These are phyloP conservation scores for Xiphophorus couchianus DNA, from an alignment of 2,113 vertebrate genomes.

Conservation along the genomic window DNA sequence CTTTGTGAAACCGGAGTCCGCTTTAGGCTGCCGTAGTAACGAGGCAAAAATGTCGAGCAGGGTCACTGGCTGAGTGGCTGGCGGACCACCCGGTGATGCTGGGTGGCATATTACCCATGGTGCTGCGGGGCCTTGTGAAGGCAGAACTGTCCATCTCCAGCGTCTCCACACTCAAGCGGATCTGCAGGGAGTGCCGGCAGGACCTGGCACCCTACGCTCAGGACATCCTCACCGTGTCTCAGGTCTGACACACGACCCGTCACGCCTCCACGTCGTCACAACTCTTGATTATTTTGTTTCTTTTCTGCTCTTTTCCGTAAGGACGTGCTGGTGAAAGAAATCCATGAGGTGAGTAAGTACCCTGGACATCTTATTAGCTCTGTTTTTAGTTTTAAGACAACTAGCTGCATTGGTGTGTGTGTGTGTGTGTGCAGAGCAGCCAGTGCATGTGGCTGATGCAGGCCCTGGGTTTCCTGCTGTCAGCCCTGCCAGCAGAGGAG, in stretches of 20 bases:
- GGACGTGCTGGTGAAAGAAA: slow-evolving; percentile 92
- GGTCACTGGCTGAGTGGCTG: slow-evolving; percentile 95
- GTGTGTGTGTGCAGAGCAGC: slow-evolving; percentile 84
- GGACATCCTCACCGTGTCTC: slow-evolving; percentile 91
- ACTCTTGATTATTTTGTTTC: background rate
- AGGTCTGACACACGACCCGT: slow-evolving; percentile 78
- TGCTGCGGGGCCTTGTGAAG: slow-evolving; percentile 91
- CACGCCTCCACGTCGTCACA: background rate
- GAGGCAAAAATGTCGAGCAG: slow-evolving; percentile 62
- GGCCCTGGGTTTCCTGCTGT: slow-evolving; percentile 95
- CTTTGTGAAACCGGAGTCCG: background rate
- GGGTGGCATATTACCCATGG: slow-evolving; percentile 89
- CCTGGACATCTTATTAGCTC: background rate
- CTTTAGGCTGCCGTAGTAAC: background rate
- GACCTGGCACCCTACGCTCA: slow-evolving; percentile 89
- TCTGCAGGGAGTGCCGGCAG: slow-evolving; percentile 94
- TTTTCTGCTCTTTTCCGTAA: slow-evolving; percentile 47
- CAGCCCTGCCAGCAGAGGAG: slow-evolving; percentile 90
- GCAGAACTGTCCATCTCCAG: slow-evolving; percentile 94
- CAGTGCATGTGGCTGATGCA: slow-evolving; percentile 99
- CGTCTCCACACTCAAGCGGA: slow-evolving; percentile 95
- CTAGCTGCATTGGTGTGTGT: background rate
- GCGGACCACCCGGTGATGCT: slow-evolving; percentile 97
- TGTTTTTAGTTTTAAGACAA: background rate
- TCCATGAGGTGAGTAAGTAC: slow-evolving; percentile 89